Percentiles rank a stretch among this genome's conserved stretches.
Conservation (phyloP, 2,113 vertebrate genomes). For the Mobula birostris region DNA sequence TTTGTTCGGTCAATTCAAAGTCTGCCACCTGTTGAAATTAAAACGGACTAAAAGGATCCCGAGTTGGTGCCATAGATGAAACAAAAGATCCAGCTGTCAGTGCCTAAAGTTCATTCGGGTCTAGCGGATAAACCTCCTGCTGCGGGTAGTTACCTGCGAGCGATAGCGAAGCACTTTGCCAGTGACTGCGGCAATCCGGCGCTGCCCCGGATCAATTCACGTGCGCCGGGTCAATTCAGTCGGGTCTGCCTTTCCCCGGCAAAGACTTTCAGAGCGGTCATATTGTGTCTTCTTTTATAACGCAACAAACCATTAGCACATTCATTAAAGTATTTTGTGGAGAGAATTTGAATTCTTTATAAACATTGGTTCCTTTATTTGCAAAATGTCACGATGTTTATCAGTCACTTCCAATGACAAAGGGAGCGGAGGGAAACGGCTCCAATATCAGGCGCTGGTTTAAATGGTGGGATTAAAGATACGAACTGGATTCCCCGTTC, state of each 20-base stretch:
- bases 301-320: not conserved
- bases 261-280: not conserved
- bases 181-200: not conserved
- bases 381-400: not conserved
- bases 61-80: conserved; percentile 43
- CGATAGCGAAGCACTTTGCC: conserved; percentile 45
- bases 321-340: not conserved
- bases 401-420: conserved; percentile 26
- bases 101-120: conserved; percentile 37
- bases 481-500: not conserved
- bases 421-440: not conserved
- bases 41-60: conserved; percentile 48
- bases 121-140: conserved; percentile 39
- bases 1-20: conserved; percentile 51
- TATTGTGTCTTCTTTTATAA: not conserved
- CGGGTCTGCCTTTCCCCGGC: not conserved
- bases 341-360: not conserved
- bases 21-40: conserved; percentile 62
- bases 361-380: not conserved
- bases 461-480: conserved; percentile 20
- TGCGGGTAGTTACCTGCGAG: conserved; percentile 42
- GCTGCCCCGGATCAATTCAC: not conserved
- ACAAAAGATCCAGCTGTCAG: conserved; percentile 49
- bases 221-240: not conserved
- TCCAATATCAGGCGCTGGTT: not conserved